Percentiles rank a stretch among this genome's conserved stretches.
Evolutionary conservation across 23 tunicate genomes (phyloP).

Genomic region (Halocynthia aurantium): DNA sequence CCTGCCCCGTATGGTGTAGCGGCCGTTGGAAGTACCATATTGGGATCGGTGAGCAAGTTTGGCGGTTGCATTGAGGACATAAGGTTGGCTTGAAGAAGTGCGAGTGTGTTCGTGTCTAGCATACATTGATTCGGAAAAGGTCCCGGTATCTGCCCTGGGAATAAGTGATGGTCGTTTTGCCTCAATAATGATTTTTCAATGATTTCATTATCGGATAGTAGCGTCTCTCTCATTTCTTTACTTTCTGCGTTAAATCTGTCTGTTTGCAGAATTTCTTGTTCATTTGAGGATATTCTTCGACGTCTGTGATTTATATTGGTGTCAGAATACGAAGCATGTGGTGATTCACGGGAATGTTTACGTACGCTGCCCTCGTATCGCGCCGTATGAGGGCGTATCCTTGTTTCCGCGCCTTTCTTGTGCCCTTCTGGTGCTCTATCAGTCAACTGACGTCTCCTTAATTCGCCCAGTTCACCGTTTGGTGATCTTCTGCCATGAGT

Average conservation of each 20-base stretch:
- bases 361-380: too few relatives aligned
- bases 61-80: not conserved
- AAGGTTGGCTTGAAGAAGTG: not conserved
- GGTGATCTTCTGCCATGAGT: too few relatives aligned
- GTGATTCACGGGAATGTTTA: too few relatives aligned
- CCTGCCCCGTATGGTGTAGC: not conserved
- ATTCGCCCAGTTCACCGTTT: too few relatives aligned
- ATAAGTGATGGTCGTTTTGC: not conserved
- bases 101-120: not conserved
- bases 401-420: too few relatives aligned
- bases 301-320: too few relatives aligned
- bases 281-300: too few relatives aligned
- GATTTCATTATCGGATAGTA: not conserved
- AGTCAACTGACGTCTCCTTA: too few relatives aligned
- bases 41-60: not conserved
- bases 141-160: not conserved
- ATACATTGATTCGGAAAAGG: not conserved
- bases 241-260: not conserved
- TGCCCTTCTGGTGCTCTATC: too few relatives aligned
- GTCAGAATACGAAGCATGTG: too few relatives aligned
- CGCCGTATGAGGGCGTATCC: too few relatives aligned
- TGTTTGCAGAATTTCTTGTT: too few relatives aligned
- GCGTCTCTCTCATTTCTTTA: not conserved
- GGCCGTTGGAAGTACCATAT: constrained; percentile 24
- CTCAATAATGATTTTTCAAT: constrained; percentile 2